These are phyloP conservation scores for Nyctalus aviator DNA, from an alignment of 2,797 vertebrate species.

Conservation along the genomic window DNA sequence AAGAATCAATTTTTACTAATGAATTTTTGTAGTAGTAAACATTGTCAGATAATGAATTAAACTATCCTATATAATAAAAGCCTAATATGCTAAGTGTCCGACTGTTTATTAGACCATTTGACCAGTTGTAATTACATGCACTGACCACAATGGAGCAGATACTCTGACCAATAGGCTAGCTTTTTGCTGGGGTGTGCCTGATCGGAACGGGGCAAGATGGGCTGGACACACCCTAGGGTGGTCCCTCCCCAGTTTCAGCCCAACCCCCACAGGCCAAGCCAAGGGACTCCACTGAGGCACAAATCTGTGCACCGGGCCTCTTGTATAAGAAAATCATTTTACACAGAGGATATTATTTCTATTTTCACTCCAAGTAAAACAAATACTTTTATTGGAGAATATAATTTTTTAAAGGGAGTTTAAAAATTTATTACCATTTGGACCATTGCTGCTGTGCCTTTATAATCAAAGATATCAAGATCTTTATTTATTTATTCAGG, in stretches of 20 bases:
- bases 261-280: no score
- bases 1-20: neutral
- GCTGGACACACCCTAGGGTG: no score
- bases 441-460: neutral
- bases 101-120: no score
- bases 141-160: no score
- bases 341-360: neutral
- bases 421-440: neutral
- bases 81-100: no score
- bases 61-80: neutral
- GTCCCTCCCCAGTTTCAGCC: no score
- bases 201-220: no score
- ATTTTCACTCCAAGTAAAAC: neutral
- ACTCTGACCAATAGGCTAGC: no score
- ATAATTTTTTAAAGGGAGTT: neutral
- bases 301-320: no score
- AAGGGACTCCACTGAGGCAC: no score
- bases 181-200: no score
- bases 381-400: neutral
- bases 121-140: rapidly evolving
- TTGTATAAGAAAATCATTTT: neutral
- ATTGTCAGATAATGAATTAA: neutral
- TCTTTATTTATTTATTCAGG: neutral
- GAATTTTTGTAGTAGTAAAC: neutral
- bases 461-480: neutral